Evolutionary conservation across 2,113 vertebrate species (phyloP), one percentile per base, ranked within the genome.

Genomic region (Phalacrocorax pelagicus): DNA sequence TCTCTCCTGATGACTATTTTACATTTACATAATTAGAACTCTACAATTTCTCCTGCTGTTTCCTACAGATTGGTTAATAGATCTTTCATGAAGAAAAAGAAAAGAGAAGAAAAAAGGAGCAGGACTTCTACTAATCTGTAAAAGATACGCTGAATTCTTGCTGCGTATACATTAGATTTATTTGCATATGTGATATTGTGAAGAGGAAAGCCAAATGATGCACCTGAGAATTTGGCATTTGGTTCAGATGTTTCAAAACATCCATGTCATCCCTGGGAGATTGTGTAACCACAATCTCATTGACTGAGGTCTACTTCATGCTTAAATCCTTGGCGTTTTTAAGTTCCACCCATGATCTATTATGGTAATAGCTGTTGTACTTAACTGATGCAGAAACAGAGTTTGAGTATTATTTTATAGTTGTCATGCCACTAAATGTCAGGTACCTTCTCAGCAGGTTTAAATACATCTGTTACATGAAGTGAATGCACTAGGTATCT

Each of bases 11-110:
- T 81, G 27, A 88, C 83, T 91, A 77, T 93, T 97, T 95, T 78
- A 81, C 62, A 94, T 95, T 97, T 95, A 40, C 52, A 86, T 97
- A 85, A 93, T 97, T 93, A 97, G 80, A 93, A 94, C 22, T 71
- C 42, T 70, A 26, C 66, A 49, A 10, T 91, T 94, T 95, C 49
- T 90, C 52, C 61, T 66, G n/a, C 34, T 96, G 24, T 65, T 96
- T 97, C 21, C 42, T 91, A 55, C n/a, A 96, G 52, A 85, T 78
- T 54, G 59, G 40, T 61, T 85, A 80, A 92, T 47, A 86, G 70
- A 92, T 36, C n/a, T 78, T 78, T 74, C 83, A 85, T 70, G 52
- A 89, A 86, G 20, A 38, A 71, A 90, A 54, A 24, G 1, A 52
- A 19, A 70, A 34, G 9, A 51, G 17, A 11, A 10, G 8, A 22